These are phyloP conservation scores for Branchinecta sandiegonensis DNA, from an alignment of 2,888 invertebrate species.

Conservation along the genomic window DNA sequence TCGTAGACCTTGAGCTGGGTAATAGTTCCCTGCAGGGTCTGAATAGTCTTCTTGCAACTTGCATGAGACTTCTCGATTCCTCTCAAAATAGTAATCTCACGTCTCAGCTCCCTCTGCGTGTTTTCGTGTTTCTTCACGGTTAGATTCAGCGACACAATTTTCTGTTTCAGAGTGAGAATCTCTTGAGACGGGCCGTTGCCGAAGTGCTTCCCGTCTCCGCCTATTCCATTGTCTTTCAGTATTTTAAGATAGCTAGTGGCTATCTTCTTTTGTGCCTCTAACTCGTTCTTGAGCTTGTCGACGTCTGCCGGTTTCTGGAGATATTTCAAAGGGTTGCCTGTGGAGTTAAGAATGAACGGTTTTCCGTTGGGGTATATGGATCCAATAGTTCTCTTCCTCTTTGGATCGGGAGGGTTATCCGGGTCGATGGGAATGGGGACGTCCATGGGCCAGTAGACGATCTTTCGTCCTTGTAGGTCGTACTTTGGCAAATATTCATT, in stretches of 20 bases:
- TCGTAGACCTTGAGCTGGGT: not conserved
- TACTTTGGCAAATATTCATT: not conserved
- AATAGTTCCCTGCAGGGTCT: not conserved
- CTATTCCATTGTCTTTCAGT: conserved; percentile 11
- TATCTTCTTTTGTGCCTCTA: not conserved
- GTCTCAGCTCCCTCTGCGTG: not conserved
- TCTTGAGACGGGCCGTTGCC: not conserved
- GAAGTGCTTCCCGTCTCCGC: not conserved
- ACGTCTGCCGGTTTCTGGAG: conserved; percentile 6
- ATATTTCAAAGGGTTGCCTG: not conserved
- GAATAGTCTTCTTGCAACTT: conserved; percentile 11
- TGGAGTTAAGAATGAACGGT: not conserved
- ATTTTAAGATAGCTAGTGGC: not conserved
- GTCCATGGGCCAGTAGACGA: conserved; percentile 7
- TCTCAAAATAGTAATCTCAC: conserved; percentile 10
- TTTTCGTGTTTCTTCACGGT: conserved; percentile 7
- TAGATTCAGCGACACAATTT: conserved; percentile 3
- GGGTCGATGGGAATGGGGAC: conserved; percentile 1
- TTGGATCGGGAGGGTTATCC: not conserved
- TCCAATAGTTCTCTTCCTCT: conserved; percentile 11
- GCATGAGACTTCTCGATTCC: conserved; percentile 4
- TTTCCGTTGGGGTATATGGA: conserved; percentile 12
- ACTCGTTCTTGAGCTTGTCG: not conserved
- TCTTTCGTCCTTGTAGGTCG: conserved; percentile 12
- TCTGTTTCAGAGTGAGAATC: conserved; percentile 1